A percentile compares a stretch with the other conserved stretches of the same genome.
Conservation (phyloP, 2,113 vertebrate species). For the Chloroceryle aenea region DNA sequence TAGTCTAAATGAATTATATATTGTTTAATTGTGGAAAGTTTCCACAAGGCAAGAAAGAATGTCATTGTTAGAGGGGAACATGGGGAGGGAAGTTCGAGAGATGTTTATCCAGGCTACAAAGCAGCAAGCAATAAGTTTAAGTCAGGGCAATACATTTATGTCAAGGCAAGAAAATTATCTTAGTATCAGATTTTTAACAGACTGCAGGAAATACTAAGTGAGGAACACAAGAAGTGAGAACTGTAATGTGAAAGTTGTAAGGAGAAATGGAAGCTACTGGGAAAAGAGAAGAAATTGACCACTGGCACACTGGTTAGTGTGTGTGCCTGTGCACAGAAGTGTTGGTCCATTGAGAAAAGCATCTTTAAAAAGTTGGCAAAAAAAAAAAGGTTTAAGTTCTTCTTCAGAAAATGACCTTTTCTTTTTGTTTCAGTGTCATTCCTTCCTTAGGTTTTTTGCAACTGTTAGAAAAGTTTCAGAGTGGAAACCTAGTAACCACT, state of each 20-base stretch:
- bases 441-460: background rate
- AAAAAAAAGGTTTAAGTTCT: background rate
- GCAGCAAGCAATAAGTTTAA: background rate
- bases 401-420: background rate
- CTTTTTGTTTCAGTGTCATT: background rate
- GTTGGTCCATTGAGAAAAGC: background rate
- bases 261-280: background rate
- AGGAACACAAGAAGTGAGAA: background rate
- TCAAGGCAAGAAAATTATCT: background rate
- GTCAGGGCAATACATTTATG: background rate
- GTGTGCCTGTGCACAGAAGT: rapidly evolving
- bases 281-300: background rate
- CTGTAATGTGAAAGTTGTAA: background rate
- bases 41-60: background rate
- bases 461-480: background rate
- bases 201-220: background rate
- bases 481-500: background rate
- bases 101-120: background rate
- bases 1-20: background rate
- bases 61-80: background rate
- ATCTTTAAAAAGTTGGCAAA: background rate
- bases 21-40: background rate
- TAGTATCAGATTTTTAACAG: background rate
- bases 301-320: too few species aligned
- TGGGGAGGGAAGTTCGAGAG: background rate